phyloP scores from a whole-genome alignment of 2,113 vertebrate genomes.

The Rhineura floridana region DNA sequence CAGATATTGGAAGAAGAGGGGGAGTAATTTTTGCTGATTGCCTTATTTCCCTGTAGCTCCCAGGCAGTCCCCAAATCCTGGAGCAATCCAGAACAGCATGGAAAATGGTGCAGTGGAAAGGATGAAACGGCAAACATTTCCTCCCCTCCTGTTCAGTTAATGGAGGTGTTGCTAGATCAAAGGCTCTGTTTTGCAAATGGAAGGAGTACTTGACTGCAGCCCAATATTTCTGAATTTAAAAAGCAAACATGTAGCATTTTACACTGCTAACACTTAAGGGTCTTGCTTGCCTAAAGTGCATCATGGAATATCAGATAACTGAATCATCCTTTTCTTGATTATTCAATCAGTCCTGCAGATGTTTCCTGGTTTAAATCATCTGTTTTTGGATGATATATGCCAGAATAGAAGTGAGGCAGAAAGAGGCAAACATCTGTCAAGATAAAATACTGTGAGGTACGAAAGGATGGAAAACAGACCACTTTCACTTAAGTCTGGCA shows the following conservation, averaged over 20 bases:
- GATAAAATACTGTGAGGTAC: constrained; percentile 10
- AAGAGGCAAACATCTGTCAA: constrained; percentile 23
- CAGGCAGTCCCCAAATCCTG: too few species aligned
- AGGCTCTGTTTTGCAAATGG: not conserved
- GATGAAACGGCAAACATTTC: not conserved
- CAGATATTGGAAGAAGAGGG: not conserved
- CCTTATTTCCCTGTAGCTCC: too few species aligned
- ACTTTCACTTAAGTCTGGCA: not conserved
- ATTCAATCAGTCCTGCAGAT: not conserved
- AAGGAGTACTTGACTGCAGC: not conserved
- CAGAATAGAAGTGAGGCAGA: constrained; percentile 8
- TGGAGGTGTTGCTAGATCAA: not conserved
- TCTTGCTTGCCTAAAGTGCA: not conserved
- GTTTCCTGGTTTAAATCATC: constrained; percentile 7
- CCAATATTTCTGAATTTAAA: not conserved
- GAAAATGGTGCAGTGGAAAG: not conserved
- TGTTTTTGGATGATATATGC: not conserved
- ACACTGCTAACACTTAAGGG: not conserved
- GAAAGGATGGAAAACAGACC: constrained; percentile 2
- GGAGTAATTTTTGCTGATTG: not conserved
- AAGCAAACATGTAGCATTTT: not conserved
- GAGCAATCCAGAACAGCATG: not conserved
- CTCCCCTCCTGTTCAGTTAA: not conserved
- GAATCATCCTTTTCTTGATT: not conserved
- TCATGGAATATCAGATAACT: not conserved